These are phyloP conservation scores for Sebastes variabilis DNA, from an alignment of 2,797 vertebrate species.

Conservation along the genomic window DNA sequence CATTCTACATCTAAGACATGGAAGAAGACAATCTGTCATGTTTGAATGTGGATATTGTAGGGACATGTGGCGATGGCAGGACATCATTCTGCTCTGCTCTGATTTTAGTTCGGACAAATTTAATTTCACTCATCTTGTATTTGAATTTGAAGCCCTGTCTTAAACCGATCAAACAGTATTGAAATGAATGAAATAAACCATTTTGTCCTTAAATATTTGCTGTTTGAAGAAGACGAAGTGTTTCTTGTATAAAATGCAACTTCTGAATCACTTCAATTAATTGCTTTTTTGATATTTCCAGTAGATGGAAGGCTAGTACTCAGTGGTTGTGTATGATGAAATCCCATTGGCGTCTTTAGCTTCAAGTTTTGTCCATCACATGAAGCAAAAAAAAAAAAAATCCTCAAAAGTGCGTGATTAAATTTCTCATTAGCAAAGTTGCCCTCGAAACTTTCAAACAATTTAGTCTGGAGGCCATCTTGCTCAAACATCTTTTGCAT, in stretches of 20 bases:
- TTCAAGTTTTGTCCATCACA: background rate
- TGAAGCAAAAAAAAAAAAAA: background rate
- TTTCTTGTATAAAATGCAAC: background rate
- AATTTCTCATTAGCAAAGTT: conserved; percentile 56
- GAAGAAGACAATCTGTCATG: background rate
- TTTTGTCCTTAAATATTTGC: background rate
- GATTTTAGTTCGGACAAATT: background rate
- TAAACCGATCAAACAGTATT: background rate
- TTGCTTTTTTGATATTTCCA: background rate
- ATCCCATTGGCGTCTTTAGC: conserved; percentile 1
- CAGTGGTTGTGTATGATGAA: background rate
- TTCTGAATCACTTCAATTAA: background rate
- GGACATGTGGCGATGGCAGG: background rate
- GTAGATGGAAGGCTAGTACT: background rate
- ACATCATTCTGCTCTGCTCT: background rate
- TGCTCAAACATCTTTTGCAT: conserved; percentile 43
- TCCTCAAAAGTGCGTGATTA: conserved; percentile 23
- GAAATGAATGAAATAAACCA: background rate
- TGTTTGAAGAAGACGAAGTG: background rate
- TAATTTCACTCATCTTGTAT: background rate
- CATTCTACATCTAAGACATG: background rate
- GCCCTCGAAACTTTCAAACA: conserved; percentile 51
- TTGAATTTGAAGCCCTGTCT: background rate
- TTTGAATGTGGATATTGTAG: background rate
- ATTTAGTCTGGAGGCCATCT: conserved; percentile 59